Conservation (phyloP, 2,888 invertebrate species). For the Diaperis boleti region DNA sequence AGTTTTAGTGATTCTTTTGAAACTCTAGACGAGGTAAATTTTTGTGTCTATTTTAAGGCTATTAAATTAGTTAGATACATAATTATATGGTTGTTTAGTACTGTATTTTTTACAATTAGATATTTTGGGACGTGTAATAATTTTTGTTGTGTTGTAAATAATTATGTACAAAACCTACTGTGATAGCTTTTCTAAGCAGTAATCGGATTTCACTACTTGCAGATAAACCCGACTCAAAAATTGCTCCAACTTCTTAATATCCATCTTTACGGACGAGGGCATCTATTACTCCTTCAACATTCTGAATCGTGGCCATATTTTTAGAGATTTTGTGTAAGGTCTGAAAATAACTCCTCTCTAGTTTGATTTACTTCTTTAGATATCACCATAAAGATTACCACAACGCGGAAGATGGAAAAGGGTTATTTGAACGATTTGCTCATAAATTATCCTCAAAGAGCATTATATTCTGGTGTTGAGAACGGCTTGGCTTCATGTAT, state of each 20-base stretch:
- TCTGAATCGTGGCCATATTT: constrained; percentile 36
- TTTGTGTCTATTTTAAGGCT: no score
- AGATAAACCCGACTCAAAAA: no score
- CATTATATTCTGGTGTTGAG: constrained; percentile 73
- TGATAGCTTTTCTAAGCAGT: no score
- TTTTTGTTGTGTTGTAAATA: no score
- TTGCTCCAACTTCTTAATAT: constrained; percentile 38
- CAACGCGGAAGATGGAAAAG: constrained; percentile 72
- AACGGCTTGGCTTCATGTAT: constrained; percentile 50
- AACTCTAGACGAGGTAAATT: no score
- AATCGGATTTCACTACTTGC: no score
- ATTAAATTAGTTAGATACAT: no score
- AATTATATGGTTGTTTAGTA: no score
- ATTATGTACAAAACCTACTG: no score
- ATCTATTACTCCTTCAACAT: constrained; percentile 44
- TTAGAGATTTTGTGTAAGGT: constrained; percentile 30
- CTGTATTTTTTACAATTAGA: no score
- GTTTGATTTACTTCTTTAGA: constrained; percentile 13
- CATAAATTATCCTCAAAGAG: constrained; percentile 75
- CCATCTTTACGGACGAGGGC: constrained; percentile 43
- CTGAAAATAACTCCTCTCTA: not conserved
- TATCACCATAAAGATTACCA: constrained; percentile 41
- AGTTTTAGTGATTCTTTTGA: no score
- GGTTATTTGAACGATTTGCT: constrained; percentile 70
- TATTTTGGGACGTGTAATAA: no score